Base-by-base conservation (phyloP, 2,888 invertebrate species). In the Lasioglossum zephyrum region DNA sequence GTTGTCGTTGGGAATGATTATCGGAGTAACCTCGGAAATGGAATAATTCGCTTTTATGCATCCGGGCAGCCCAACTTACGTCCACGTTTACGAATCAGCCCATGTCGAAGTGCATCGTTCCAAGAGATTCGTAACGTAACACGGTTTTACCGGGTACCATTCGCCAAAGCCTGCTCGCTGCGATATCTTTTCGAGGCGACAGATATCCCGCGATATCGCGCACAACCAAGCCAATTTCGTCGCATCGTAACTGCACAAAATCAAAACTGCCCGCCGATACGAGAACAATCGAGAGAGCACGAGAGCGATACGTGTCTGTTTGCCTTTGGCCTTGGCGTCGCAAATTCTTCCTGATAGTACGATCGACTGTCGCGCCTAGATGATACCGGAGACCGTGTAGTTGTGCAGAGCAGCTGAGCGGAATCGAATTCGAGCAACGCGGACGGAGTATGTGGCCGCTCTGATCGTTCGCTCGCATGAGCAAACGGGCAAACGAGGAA, bases 381-480 rank as follows among this genome's bases (percentile, higher is more conserved):
- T 63, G 31, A 31, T 63, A 31, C 31, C 18, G 18, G 8, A 13
- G 31, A 18, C 31, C 31, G 31, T 18, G 13, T 22, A 44, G n/a
- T 0, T 11, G 63, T 63, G 41, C 73, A 53, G 63, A 49, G 41
- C 44, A 49, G 72, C 47, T 75, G 26, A 57, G 57, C n/a, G 11
- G 57, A n/a, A 4, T n/a, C 11, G 57, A 53, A 72, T 41, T 57
- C 60, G 9, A 78, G 77, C 60, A 44, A 53, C 63, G 31, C 70
- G 36, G 31, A 13, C 18, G 53, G 57, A 75, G 44, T 41, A n/a
- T 70, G n/a, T 22, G 39, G 36, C 4, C 69, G 69, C 36, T 70
- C 69, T 39, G 69, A 73, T 77, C 63, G 80, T 74, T 63, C 41
- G 16, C 41, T 66, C 73, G 63, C 16, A 60, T 53, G 63, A 66